These are phyloP conservation scores for Pogonocichla stellata DNA, from an alignment of 2,113 vertebrate species.

Conservation along the genomic window DNA sequence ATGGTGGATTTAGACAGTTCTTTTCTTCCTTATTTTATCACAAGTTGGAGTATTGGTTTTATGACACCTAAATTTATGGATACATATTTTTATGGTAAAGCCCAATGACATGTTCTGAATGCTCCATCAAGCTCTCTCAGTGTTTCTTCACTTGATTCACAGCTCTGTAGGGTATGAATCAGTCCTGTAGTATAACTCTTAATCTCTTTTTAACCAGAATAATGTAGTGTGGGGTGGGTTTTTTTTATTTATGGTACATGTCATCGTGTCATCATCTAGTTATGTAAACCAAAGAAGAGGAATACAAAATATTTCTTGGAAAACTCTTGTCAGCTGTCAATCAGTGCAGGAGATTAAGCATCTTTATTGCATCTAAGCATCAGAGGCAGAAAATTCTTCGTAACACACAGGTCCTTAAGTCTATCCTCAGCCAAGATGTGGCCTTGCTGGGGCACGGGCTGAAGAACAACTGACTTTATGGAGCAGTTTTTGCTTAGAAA, in stretches of 20 bases:
- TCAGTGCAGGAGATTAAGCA: neutral
- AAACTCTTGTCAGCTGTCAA: neutral
- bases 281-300: neutral
- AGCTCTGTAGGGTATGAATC: constrained; percentile 23
- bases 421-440: neutral
- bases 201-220: constrained; percentile 37
- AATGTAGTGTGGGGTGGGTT: neutral
- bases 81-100: constrained; percentile 48
- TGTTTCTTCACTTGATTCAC: constrained; percentile 44
- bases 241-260: constrained; percentile 5
- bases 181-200: neutral
- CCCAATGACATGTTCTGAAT: constrained; percentile 32
- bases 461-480: neutral
- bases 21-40: constrained; percentile 31
- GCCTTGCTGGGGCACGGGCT: neutral
- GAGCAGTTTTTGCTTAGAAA: neutral
- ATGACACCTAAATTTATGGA: constrained; percentile 40
- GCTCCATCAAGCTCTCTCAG: constrained; percentile 22
- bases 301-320: neutral
- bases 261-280: neutral
- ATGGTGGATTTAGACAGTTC: neutral
- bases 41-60: constrained; percentile 22
- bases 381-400: neutral
- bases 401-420: neutral
- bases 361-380: neutral